Percentiles rank a stretch among this genome's conserved stretches.
Conservation (phyloP, 2,113 vertebrate species). For the Odontophorus gujanensis region DNA sequence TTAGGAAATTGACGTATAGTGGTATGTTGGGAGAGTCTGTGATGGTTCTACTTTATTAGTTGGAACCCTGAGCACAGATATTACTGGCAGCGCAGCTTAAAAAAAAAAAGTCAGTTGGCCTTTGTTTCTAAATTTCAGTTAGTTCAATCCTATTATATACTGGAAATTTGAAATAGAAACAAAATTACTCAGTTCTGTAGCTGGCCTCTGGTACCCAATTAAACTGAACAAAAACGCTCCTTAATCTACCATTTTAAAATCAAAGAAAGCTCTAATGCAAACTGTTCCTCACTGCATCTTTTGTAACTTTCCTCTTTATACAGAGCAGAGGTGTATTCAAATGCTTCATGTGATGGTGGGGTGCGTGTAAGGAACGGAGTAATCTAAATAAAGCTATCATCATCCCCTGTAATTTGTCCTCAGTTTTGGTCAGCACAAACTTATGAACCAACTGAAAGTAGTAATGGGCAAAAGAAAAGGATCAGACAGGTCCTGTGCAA, state of each 20-base stretch:
- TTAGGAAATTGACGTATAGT: neutral
- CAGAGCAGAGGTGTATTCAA: neutral
- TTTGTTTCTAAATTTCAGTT: neutral
- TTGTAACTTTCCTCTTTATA: neutral
- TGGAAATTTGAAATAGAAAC: neutral
- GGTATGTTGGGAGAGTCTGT: neutral
- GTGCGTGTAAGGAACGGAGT: neutral
- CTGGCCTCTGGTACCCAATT: neutral
- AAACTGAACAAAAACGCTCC: neutral
- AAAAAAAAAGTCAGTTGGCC: neutral
- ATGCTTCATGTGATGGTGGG: neutral
- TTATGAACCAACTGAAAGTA: neutral
- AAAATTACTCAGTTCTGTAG: neutral
- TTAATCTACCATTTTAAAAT: neutral
- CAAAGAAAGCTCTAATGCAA: neutral
- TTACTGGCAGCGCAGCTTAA: neutral
- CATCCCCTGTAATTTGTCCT: neutral
- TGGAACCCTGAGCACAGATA: neutral
- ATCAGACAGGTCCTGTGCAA: neutral
- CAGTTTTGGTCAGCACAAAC: neutral
- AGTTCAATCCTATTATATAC: neutral
- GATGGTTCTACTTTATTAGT: neutral
- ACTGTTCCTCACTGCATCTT: neutral
- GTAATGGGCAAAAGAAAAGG: neutral
- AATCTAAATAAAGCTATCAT: neutral